These are phyloP conservation scores for Graphium colonna DNA, from an alignment of 2,888 invertebrate genomes.

Conservation along the genomic window DNA sequence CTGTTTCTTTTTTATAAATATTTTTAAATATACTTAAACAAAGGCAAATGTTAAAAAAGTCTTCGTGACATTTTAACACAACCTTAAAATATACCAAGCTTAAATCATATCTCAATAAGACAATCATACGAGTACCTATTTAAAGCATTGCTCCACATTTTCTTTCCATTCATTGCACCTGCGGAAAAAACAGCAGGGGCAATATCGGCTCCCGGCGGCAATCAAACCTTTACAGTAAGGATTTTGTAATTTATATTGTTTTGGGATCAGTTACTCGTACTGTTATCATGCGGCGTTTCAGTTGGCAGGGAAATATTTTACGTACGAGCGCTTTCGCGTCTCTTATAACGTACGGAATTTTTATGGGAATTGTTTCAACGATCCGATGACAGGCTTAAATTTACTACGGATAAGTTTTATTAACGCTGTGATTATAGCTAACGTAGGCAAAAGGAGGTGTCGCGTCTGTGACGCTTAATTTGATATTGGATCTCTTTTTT, in stretches of 20 bases:
- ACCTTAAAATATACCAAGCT: too few relatives aligned
- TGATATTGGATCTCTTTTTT: too few relatives aligned
- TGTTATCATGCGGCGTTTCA: slow-evolving; percentile 8
- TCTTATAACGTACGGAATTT: slow-evolving; percentile 29
- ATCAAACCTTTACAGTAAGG: background rate
- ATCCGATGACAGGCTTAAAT: slow-evolving; percentile 1
- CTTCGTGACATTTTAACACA: too few relatives aligned
- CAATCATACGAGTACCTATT: too few relatives aligned
- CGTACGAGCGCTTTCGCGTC: slow-evolving; percentile 27
- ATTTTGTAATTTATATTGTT: background rate
- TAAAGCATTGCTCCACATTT: background rate
- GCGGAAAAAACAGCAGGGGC: background rate
- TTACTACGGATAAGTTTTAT: background rate
- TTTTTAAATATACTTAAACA: too few relatives aligned
- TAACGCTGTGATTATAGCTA: background rate
- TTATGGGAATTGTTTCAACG: slow-evolving; percentile 18
- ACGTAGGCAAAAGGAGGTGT: too few relatives aligned
- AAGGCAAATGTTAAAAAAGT: too few relatives aligned
- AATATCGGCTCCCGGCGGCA: background rate
- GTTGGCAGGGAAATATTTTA: slow-evolving; percentile 17
- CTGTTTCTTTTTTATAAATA: too few relatives aligned
- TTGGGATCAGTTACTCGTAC: background rate
- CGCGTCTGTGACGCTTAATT: too few relatives aligned
- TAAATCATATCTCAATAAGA: background rate
- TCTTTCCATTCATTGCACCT: background rate